Evolutionary conservation across 64 coral and sea anemone genomes (phyloP), one percentile per base, ranked within the genome.

Genomic region (Dendronephthya gigantea): DNA sequence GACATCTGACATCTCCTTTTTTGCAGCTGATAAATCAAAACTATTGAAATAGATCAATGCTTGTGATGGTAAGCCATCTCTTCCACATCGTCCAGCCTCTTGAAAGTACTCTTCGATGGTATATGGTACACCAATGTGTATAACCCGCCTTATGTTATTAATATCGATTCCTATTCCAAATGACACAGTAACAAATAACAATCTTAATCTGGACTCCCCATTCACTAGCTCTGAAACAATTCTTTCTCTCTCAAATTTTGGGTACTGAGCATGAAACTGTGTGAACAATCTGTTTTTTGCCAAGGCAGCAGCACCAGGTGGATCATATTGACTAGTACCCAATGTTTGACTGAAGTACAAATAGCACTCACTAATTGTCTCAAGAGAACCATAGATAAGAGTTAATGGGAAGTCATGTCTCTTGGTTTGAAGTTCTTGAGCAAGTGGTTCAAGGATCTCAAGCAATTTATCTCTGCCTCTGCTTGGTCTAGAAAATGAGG

Each of bases 51-150:
- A 79, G 36, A 79, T 35, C 2, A 79, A 16, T 34, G 90, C 86
- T 75, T 88, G 83, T 81, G 81, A 86, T 83, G 81, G 59, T 16
- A 79, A 52, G 32, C 81, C 85, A 85, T 92, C 82, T 51, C 85
- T 29, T 62, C 90, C 85, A 51, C 58, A 83, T 39, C 85, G 51
- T 87, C 90, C 90, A 87, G 79, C 85, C 59, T 91, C 90, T 68
- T 91, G 90, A 87, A 87, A 91, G 39, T 87, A 88, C 72, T 88
- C 89, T 76, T 90, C 89, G 72, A 90, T 88, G 22, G 70, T 29
- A 51, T 85, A 85, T 27, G 91, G 91, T 30, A 92, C 91, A 70
- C 91, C 87, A 88, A 92, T 92, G 49, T 92, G 91, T 14, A 92
- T 83, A 48, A 92, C 70, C 27, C 47, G 83, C 28, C 83, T 16